Evolutionary conservation across 2,113 vertebrate genomes (phyloP), one percentile per base, ranked within the genome.

Genomic region (Xenopus borealis): DNA sequence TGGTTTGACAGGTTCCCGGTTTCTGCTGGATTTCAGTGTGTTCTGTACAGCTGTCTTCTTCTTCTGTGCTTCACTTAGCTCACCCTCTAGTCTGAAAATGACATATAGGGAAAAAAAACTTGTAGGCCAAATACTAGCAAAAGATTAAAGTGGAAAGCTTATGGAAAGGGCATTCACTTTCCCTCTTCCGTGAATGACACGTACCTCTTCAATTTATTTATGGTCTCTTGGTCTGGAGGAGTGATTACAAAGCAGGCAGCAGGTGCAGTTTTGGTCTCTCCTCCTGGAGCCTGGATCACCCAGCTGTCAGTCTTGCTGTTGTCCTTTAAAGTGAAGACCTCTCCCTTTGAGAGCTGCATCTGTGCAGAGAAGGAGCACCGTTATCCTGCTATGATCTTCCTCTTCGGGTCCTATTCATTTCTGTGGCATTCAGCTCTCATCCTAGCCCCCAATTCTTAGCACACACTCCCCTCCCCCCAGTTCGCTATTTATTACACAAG

Each of bases 191-290:
- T 50, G 3, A 3, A 13, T 12, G 53, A 12, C 17, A 53, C 86
- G 81, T 84, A 98, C 97, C 89, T 84, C 13, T 94, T 92, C 81
- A 92, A 88, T 79, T 81, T 92, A 68, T 91, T 84, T 55, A 91
- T 85, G 12, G 94, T 88, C 0, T 96, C 94, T 0, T 84, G 79
- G 82, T 98, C 94, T 13, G 96, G 95, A 0, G 96, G 93, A 50
- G 94, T 94, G 78, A 98, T 92, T 72, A 82, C 83, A 85, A 99
- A 95, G 63, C 96, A 98, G 75, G 92, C 88, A 40, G 93, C 94
- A 0, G 97, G 97, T 63, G 91, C 89, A 0, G 79, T 83, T 81
- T 91, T 93, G 66, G 88, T 86, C 53, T 83, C 74, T 0, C 93
- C 93, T 0, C 86, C 23, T 0, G 78, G 81, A 45, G 83, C 84